A percentile compares a stretch with the other conserved stretches of the same genome.
These are phyloP conservation scores for Drosophila yooni DNA, from an alignment of 2,888 invertebrate genomes.

Conservation along the genomic window DNA sequence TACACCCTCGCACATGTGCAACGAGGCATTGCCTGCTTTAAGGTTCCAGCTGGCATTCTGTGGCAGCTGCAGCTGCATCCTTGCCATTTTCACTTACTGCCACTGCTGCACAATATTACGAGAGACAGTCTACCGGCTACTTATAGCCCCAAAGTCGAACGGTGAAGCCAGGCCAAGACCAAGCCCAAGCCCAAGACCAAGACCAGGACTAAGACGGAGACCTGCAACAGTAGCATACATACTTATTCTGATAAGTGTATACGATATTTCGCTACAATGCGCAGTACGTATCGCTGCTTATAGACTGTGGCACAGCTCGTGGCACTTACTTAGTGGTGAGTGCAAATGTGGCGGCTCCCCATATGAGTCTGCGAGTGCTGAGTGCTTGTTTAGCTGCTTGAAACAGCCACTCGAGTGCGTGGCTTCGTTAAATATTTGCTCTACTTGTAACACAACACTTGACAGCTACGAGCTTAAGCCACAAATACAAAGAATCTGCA, in stretches of 20 bases:
- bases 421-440: slow-evolving; percentile 70
- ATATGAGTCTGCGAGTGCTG: slow-evolving; percentile 26
- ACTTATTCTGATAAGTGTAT: slow-evolving; percentile 31
- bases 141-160: slow-evolving; percentile 60
- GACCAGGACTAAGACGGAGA: neutral
- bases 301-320: slow-evolving; percentile 70
- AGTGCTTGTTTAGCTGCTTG: slow-evolving; percentile 64
- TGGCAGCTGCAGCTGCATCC: slow-evolving; percentile 30
- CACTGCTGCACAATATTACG: slow-evolving; percentile 54
- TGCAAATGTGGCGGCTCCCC: slow-evolving; percentile 48
- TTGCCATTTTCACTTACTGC: slow-evolving; percentile 53
- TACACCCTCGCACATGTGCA: slow-evolving; percentile 53
- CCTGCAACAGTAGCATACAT: neutral
- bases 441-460: slow-evolving; percentile 38
- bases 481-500: slow-evolving; percentile 6
- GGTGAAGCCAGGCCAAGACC: slow-evolving; percentile 51
- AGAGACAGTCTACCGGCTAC: slow-evolving; percentile 69
- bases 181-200: slow-evolving; percentile 7
- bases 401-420: slow-evolving; percentile 53
- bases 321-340: slow-evolving; percentile 76
- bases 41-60: slow-evolving; percentile 35
- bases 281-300: slow-evolving; percentile 69
- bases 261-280: slow-evolving; percentile 58
- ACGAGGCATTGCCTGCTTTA: slow-evolving; percentile 52
- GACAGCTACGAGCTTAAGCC: slow-evolving; percentile 7